Conservation (phyloP, 1,140 invertebrate genomes). For the Saccostrea echinata region DNA sequence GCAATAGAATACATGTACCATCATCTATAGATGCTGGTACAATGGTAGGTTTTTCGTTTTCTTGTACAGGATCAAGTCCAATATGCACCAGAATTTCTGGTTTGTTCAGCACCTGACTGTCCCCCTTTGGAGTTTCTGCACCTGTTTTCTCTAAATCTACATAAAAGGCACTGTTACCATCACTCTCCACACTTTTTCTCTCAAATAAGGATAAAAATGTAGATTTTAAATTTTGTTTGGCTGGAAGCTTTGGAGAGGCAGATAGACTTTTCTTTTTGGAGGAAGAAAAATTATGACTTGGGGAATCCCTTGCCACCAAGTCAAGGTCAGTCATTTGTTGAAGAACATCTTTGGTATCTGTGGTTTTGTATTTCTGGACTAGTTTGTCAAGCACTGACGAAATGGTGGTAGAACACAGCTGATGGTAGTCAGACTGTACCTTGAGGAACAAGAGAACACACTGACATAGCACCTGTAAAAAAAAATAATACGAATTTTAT, state of each 20-base stretch:
- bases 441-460: constrained; percentile 71
- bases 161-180: constrained; percentile 72
- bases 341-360: constrained; percentile 60
- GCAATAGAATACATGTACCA: constrained; percentile 30
- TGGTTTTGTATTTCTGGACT: constrained; percentile 58
- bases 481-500: not conserved
- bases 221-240: constrained; percentile 62
- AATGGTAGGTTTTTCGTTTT: constrained; percentile 44
- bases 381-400: constrained; percentile 66
- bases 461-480: constrained; percentile 67
- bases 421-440: constrained; percentile 72
- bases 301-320: constrained; percentile 62
- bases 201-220: constrained; percentile 75
- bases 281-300: constrained; percentile 10
- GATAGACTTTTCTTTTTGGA: constrained; percentile 59
- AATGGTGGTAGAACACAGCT: constrained; percentile 69
- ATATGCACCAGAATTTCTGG: constrained; percentile 63
- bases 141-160: constrained; percentile 63
- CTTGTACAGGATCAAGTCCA: constrained; percentile 62
- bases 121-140: constrained; percentile 16
- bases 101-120: constrained; percentile 44
- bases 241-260: constrained; percentile 59
- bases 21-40: constrained; percentile 11
- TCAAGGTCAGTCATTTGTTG: constrained; percentile 61
- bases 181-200: constrained; percentile 67